These are phyloP conservation scores for Hydriomena furcata DNA, from an alignment of 2,888 invertebrate genomes.

Conservation along the genomic window DNA sequence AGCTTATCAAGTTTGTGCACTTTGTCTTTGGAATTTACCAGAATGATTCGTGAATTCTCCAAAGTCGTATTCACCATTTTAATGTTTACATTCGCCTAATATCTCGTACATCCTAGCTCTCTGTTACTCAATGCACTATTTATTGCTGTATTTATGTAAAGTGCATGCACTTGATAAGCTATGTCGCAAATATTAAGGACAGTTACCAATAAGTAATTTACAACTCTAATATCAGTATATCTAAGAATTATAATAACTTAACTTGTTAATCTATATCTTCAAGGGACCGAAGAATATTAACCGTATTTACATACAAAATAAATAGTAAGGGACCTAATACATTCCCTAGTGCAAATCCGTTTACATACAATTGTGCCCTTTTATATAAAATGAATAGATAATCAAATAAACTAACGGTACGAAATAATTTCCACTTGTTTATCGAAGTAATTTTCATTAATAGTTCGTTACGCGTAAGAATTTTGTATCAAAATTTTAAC, in stretches of 20 bases:
- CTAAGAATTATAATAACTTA: slow-evolving; percentile 5
- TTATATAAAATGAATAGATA: background rate
- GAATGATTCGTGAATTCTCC: background rate
- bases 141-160: background rate
- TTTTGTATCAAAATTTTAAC: slow-evolving; percentile 27
- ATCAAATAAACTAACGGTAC: background rate
- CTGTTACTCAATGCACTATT: background rate
- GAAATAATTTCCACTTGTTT: background rate
- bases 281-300: slow-evolving; percentile 9
- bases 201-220: slow-evolving; percentile 23
- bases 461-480: slow-evolving; percentile 6
- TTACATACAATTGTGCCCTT: background rate
- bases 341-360: slow-evolving; percentile 8
- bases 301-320: slow-evolving; percentile 13
- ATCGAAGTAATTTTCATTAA: slow-evolving; percentile 3
- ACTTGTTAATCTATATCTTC: slow-evolving; percentile 12
- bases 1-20: slow-evolving; percentile 20
- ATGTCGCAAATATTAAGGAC: slow-evolving; percentile 6
- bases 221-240: slow-evolving; percentile 14
- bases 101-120: background rate
- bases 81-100: background rate
- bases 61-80: background rate
- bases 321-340: slow-evolving; percentile 13
- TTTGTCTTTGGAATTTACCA: background rate
- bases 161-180: slow-evolving; percentile 16